Evolutionary conservation across 2,113 vertebrate genomes (phyloP).

Genomic region (Xyrauchen texanus): DNA sequence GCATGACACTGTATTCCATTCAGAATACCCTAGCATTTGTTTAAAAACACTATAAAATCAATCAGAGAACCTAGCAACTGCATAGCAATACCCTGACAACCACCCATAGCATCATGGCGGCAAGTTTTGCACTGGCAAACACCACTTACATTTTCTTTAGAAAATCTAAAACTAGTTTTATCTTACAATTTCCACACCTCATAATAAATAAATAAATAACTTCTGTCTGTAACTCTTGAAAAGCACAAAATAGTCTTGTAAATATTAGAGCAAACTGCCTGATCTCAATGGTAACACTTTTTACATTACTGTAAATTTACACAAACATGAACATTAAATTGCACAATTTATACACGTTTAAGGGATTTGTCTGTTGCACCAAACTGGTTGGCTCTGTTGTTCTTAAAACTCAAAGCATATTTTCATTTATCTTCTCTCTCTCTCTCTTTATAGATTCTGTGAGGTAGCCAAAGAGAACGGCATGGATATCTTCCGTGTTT

Average conservation of each 20-base stretch:
- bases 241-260: neutral
- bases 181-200: neutral
- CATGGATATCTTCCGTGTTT: conserved; percentile 94
- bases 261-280: neutral
- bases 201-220: neutral
- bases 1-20: too few relatives aligned
- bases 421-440: neutral
- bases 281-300: neutral
- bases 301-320: neutral
- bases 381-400: neutral
- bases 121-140: too few relatives aligned
- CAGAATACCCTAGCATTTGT: neutral
- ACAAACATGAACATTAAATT: neutral
- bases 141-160: too few relatives aligned
- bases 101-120: too few relatives aligned
- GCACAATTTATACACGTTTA: neutral
- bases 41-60: too few relatives aligned
- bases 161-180: neutral
- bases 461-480: conserved; percentile 93
- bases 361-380: neutral
- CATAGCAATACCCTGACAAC: too few relatives aligned
- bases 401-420: neutral
- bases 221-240: neutral
- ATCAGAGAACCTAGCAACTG: too few relatives aligned
- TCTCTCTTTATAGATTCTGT: conserved; percentile 79